Percentiles rank a stretch among this genome's conserved stretches.
These are phyloP conservation scores for Nesogale talazaci DNA, from an alignment of 2,113 vertebrate genomes.

Conservation along the genomic window DNA sequence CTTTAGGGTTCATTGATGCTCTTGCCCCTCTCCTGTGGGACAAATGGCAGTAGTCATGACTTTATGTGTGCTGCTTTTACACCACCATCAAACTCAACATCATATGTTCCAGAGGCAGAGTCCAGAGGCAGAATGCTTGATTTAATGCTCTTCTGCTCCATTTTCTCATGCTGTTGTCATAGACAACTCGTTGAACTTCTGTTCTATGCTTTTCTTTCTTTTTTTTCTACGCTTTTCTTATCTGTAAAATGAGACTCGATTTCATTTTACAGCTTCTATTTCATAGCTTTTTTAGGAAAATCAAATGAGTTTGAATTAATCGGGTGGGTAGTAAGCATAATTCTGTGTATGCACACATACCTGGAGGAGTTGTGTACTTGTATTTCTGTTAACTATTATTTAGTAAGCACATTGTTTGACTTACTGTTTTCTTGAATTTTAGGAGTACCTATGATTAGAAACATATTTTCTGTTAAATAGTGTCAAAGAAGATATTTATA, in stretches of 20 bases:
- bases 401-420: neutral
- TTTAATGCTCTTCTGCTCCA: neutral
- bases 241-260: neutral
- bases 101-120: neutral
- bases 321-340: neutral
- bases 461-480: conserved; percentile 22
- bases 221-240: conserved; percentile 31
- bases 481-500: conserved; percentile 28
- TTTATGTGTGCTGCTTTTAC: neutral
- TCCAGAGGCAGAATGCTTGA: neutral
- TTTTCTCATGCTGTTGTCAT: neutral
- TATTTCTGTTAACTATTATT: neutral
- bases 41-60: too few relatives aligned
- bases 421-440: conserved; percentile 15
- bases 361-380: neutral
- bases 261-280: neutral
- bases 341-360: neutral
- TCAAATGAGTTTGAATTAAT: neutral
- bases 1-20: neutral
- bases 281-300: conserved; percentile 1
- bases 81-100: neutral
- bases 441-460: neutral
- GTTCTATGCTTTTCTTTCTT: too few relatives aligned
- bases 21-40: neutral
- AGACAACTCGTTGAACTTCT: neutral